Percentiles rank a stretch among this genome's conserved stretches.
These are phyloP conservation scores for Tyrannus savana DNA, from an alignment of 2,113 vertebrate species.

Conservation along the genomic window DNA sequence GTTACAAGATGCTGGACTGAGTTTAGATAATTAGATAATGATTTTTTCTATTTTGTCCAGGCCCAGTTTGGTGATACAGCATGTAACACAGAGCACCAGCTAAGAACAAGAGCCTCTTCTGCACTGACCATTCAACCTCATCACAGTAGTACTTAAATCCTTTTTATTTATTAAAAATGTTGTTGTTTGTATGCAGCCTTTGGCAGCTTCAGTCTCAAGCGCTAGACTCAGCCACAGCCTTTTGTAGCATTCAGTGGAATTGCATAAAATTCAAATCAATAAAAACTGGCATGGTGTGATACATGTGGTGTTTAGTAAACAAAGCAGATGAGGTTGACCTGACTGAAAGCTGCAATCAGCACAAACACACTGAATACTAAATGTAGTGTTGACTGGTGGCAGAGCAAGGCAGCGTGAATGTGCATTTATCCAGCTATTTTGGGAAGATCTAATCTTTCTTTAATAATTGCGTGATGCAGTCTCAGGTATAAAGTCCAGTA, in stretches of 20 bases:
- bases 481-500: neutral
- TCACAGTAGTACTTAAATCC: neutral
- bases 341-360: constrained; percentile 49
- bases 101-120: neutral
- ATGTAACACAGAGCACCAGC: neutral
- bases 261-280: constrained; percentile 44
- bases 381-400: neutral
- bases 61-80: neutral
- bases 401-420: neutral
- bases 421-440: neutral
- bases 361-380: constrained; percentile 12
- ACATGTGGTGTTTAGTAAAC: constrained; percentile 60
- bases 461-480: neutral
- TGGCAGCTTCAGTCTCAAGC: neutral
- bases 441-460: neutral
- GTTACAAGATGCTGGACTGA: neutral
- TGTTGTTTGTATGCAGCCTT: neutral
- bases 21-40: neutral
- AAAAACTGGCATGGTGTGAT: constrained; percentile 27
- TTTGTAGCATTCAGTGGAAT: constrained; percentile 5
- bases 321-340: constrained; percentile 47
- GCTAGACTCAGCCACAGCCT: neutral
- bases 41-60: neutral
- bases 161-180: neutral
- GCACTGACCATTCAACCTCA: neutral